These are phyloP conservation scores for Physeter macrocephalus DNA, from an alignment of 2,113 vertebrate genomes.

Conservation along the genomic window DNA sequence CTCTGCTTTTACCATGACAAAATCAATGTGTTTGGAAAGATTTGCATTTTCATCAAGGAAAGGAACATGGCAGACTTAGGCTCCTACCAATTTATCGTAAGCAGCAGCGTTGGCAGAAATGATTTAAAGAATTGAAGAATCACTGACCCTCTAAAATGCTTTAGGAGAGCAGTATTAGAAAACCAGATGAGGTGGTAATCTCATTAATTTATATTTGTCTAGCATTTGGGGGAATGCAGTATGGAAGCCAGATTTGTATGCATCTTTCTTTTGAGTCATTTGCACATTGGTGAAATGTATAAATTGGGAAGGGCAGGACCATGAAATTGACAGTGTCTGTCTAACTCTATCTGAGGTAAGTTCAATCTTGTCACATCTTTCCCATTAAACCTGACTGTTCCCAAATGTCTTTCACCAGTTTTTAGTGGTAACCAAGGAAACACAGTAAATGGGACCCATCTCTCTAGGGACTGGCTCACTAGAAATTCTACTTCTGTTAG, in stretches of 20 bases:
- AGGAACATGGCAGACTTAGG: constrained; percentile 34
- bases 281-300: constrained; percentile 11
- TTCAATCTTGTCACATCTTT: constrained; percentile 30
- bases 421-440: constrained; percentile 55
- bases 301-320: constrained; percentile 1
- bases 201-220: constrained; percentile 48
- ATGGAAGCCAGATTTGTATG: constrained; percentile 26
- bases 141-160: not conserved
- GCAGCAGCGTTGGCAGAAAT: constrained; percentile 40
- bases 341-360: constrained; percentile 37
- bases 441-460: not conserved
- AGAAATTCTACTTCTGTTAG: constrained; percentile 32
- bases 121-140: constrained; percentile 41
- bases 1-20: constrained; percentile 44
- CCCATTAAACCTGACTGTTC: constrained; percentile 26
- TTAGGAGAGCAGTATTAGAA: constrained; percentile 31
- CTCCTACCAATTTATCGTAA: constrained; percentile 34
- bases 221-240: not conserved
- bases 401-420: constrained; percentile 17
- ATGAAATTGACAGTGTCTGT: constrained; percentile 33
- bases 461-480: constrained; percentile 2
- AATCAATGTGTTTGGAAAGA: constrained; percentile 48
- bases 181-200: constrained; percentile 17
- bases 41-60: constrained; percentile 61
- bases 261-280: constrained; percentile 39